Base-by-base conservation (phyloP, 1,140 invertebrate genomes). In the Planococcus citri region DNA sequence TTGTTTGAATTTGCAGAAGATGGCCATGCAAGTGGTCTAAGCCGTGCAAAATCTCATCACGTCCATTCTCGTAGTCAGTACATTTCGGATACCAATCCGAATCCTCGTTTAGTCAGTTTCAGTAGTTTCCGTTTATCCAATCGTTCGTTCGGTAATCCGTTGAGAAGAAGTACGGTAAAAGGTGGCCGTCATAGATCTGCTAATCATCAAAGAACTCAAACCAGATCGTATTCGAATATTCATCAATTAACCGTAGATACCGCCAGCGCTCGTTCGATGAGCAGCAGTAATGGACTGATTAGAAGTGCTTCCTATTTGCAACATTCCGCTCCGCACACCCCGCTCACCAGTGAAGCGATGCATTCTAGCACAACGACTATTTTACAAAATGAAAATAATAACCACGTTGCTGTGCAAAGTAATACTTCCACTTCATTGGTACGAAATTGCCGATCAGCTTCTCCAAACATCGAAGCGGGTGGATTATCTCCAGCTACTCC, bases 61-160 rank as follows among this genome's bases (percentile, higher is more conserved):
- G 60, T 68, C 27, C 71, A 69, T 58, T 70, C 71, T 24, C 60
- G 60, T 20, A 64, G 60, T 20, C 60, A 64, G 24, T 64, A n/a
- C 9, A 58, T 24, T 27, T 17, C 4, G 12, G 29, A 68, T 17
- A 33, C 69, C 29, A 60, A 33, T 29, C 72, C 72, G 14, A 68
- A 68, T 37, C 41, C 68, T 24, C 72, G 73, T 20, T 68, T 74
- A 20, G 75, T 74, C 25, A 75, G 73, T 68, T 75, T 75, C 70
- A 74, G 75, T 70, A 75, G 75, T 29, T 75, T 75, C 38, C 60
- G 75, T 14, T 72, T 75, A 20, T 73, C 75, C 2, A 74, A 73
- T 61, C 72, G 71, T 0, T 64, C 60, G 25, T 64, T 64, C 22
- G 60, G 60, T 3, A 64, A 64, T 64, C 10, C 60, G 2, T 27